Percentiles rank a stretch among this genome's conserved stretches.
phyloP scores from a whole-genome alignment of 2,888 invertebrate species.

The Dynastes tityus region DNA sequence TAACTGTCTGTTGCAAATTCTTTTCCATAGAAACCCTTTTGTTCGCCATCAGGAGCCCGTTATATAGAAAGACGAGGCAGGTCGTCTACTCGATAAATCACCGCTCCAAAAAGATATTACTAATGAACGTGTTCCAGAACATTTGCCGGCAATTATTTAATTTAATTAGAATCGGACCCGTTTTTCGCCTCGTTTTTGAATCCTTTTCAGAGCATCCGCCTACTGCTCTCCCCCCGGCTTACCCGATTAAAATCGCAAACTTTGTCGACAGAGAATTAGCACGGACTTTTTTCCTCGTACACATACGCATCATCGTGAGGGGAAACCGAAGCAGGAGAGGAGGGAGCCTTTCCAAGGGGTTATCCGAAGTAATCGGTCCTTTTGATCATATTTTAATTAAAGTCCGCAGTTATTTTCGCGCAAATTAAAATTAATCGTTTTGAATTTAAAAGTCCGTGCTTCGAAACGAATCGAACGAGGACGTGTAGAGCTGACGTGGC shows the following conservation, averaged over 20 bases:
- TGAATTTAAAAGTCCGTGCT: slow-evolving; percentile 57
- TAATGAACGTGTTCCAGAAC: slow-evolving; percentile 40
- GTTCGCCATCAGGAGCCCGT: neutral
- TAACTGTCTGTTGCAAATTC: slow-evolving; percentile 5
- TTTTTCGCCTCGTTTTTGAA: slow-evolving; percentile 28
- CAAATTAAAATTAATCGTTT: slow-evolving; percentile 64
- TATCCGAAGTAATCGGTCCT: slow-evolving; percentile 30
- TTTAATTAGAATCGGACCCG: slow-evolving; percentile 34
- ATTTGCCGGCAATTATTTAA: slow-evolving; percentile 42
- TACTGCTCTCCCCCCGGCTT: neutral
- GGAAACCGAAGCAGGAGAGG: slow-evolving; percentile 2
- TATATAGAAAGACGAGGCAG: neutral
- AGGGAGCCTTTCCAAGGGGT: neutral
- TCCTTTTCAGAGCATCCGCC: slow-evolving; percentile 8
- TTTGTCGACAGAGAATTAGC: slow-evolving; percentile 23
- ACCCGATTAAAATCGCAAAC: slow-evolving; percentile 35
- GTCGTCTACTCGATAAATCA: slow-evolving; percentile 32
- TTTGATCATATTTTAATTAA: slow-evolving; percentile 60
- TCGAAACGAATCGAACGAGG: slow-evolving; percentile 28
- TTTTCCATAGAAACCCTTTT: slow-evolving; percentile 4
- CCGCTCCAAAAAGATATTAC: slow-evolving; percentile 28
- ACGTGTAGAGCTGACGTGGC: slow-evolving; percentile 35
- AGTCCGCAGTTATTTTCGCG: slow-evolving; percentile 60
- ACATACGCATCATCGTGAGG: neutral
- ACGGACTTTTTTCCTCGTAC: slow-evolving; percentile 3